Evolutionary conservation across 1,140 invertebrate genomes (phyloP), one percentile per base, ranked within the genome.

Genomic region (Gryllus bimaculatus): DNA sequence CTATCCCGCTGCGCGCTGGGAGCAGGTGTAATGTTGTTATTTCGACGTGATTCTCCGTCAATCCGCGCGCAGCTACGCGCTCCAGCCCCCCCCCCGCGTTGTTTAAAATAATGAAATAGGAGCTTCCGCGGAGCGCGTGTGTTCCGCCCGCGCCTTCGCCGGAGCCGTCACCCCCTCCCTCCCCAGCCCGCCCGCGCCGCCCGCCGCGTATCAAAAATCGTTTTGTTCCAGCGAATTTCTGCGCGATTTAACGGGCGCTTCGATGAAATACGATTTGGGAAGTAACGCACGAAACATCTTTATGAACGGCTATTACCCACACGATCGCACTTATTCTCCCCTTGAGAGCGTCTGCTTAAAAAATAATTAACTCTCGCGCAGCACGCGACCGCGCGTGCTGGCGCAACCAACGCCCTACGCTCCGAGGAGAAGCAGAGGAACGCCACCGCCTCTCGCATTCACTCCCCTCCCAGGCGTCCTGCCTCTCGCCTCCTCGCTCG

Each of bases 51-150:
- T 66, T n/a, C 54, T 66, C 54, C 54, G 54, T 66, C 54, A 66
- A 66, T 66, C 54, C 26, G 26, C 1, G 26, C 26, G 26, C 26
- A 39, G 26, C 26, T 66, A 66, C 18, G 54, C 18, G 1, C 54
- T 0, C 54, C 54, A 0, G 54, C 54, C 2, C 18, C 2, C 1
- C 1, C 26, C 10, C 54, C 2, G 10, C 54, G 54, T 7, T 66
- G 54, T 66, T 66, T 66, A 66, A 66, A 66, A 66, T 66, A 66
- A 66, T 66, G 54, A 66, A 66, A 66, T 66, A 66, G 54, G 54
- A 66, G 54, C 18, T 66, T 18, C 54, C 54, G 10, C 54, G 54
- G 54, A 39, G 26, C 26, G 54, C 54, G 54, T 18, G 18, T 0
- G 18, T 66, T 66, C 54, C 3, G 18, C 54, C 49, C 18, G 10